A percentile compares a stretch with the other conserved stretches of the same genome.
These are phyloP conservation scores for Melanchra persicariae DNA, from an alignment of 2,888 invertebrate species.

Conservation along the genomic window DNA sequence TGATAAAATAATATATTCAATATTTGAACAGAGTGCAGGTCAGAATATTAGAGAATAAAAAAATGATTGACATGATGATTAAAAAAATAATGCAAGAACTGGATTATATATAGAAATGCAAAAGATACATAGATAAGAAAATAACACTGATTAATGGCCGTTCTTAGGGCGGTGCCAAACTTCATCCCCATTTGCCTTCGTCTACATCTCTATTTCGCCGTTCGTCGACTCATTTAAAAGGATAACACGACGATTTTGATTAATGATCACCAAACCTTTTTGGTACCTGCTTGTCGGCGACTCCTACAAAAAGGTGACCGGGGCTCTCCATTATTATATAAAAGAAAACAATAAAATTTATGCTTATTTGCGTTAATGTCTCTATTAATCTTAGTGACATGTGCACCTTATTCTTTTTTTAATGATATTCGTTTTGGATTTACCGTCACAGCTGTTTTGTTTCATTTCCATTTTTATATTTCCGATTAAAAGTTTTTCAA, in stretches of 20 bases:
- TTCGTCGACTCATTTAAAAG: slow-evolving; percentile 81
- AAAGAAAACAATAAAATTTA: slow-evolving; percentile 79
- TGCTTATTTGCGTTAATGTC: slow-evolving; percentile 86
- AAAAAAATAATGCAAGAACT: slow-evolving; percentile 10
- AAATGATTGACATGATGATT: neutral
- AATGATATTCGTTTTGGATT: slow-evolving; percentile 64
- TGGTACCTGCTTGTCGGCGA: slow-evolving; percentile 86
- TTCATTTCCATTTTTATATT: slow-evolving; percentile 82
- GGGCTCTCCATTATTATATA: slow-evolving; percentile 69
- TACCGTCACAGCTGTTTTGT: slow-evolving; percentile 79
- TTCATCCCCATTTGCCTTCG: slow-evolving; percentile 69
- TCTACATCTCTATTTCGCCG: slow-evolving; percentile 84
- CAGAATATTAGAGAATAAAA: slow-evolving; percentile 1
- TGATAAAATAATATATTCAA: too few species aligned
- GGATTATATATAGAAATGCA: slow-evolving; percentile 27
- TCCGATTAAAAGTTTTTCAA: slow-evolving; percentile 71
- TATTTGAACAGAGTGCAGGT: too few species aligned
- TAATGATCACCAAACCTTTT: slow-evolving; percentile 79
- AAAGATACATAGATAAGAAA: slow-evolving; percentile 53
- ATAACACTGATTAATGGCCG: slow-evolving; percentile 71
- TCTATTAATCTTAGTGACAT: slow-evolving; percentile 85
- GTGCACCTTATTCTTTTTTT: slow-evolving; percentile 75
- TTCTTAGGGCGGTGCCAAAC: slow-evolving; percentile 79
- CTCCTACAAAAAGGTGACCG: slow-evolving; percentile 82
- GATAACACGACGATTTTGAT: slow-evolving; percentile 84